Evolutionary conservation across 2,888 invertebrate species (phyloP), one percentile per base, ranked within the genome.

Genomic region (Ditula angustiorana): DNA sequence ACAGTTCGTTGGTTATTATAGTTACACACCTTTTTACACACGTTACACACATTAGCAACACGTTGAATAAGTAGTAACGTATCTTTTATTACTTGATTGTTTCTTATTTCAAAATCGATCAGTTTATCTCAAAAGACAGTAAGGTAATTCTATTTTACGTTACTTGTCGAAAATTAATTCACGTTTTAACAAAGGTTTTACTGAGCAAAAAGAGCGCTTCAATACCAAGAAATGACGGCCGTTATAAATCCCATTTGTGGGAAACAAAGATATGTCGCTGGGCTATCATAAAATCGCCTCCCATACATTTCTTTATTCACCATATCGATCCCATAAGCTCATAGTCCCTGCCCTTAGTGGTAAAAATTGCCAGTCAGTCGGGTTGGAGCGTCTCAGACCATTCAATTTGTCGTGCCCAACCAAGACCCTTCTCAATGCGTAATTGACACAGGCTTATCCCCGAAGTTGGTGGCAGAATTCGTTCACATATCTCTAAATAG

Each of bases 391-490:
- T 78, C 83, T 85, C 85, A 85, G 83, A 81, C 85, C 87, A 86
- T 87, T 87, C 88, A 87, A 87, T 90, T 90, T 89, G 87, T 90
- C 87, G 83, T 79, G 75, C 69, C 75, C 78, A 76, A 78, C 76
- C 75, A 75, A 73, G 79, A 90, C 91, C 90, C 90, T 90, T 81
- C 87, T 89, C 90, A 90, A 86, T 88, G 78, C 82, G 84, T 90
- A 90, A 90, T 90, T 90, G 90, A 90, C 90, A 88, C 82, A 81
- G 82, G 90, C 86, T 90, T 89, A 90, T 87, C 88, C 86, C 81
- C 76, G 74, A 85, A 88, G 79, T 88, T 85, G 82, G 85, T 84
- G 77, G 82, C 85, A 82, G 88, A 86, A 87, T 90, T 88, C 87
- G 86, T 89, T 86, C 86, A 81, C 72, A 71, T 78, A 74, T 71